Base-by-base conservation (phyloP, 30 jellyfish, hydroid and myxozoan genomes). In the Hydractinia echinata region DNA sequence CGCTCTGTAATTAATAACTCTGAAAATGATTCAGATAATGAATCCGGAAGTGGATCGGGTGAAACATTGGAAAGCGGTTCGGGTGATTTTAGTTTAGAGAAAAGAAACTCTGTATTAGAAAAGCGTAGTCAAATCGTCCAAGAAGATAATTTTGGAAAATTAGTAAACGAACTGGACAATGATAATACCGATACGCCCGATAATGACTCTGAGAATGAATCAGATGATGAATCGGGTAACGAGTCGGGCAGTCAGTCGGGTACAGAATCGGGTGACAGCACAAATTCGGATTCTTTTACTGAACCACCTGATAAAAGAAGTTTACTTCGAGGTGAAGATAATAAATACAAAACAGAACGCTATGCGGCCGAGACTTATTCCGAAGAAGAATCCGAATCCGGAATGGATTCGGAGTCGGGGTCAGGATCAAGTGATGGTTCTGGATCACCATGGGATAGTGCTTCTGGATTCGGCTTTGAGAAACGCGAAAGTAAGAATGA, bases 51-150 rank as follows among this genome's bases (percentile, higher is more conserved):
- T 15, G 83, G 52, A 67, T 10, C 79, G 10, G 85, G 85, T 71
- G 84, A 73, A 8, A 18, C 84, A 8, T 69, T 66, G 15, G 76
- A 82, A 5, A 48, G 79, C 55, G 86, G 79, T 7, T 16, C 44
- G 44, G 44, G 44, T 30, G 44, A 30, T 30, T 30, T 30, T 30
- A 30, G 44, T 30, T 30, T 30, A 30, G 44, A 48, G 53, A 51
- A 50, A 60, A 64, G 81, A 15, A 68, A 79, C 62, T 19, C 79
- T 13, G 56, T 81, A 5, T 83, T 51, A 66, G 81, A 74, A 44
- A 83, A 83, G 51, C 18, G 92, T 54, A 74, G 86, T 52, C 86
- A 54, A 4, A 83, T 83, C 68, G 86, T 86, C 4, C 44, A 49
- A 16, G 77, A 67, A 39, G 67, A 73, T 9, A 19, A 73, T 10